phyloP scores from a whole-genome alignment of 2,888 invertebrate species.

The Thecophora atra region DNA sequence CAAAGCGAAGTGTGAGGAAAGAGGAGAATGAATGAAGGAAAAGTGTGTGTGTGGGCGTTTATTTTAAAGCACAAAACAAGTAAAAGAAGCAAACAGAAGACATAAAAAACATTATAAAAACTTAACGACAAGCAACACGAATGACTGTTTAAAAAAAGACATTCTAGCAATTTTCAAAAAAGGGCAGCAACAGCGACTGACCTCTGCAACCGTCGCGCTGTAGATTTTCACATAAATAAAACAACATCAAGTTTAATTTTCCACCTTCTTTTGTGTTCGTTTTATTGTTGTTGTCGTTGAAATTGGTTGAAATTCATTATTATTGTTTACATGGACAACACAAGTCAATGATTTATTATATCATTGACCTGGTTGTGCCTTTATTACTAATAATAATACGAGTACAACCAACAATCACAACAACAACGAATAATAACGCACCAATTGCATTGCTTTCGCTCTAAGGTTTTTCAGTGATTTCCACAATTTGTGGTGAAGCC shows the following conservation, averaged over 20 bases:
- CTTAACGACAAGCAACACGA: background rate
- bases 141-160: background rate
- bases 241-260: constrained; percentile 7
- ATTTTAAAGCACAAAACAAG: too few species aligned
- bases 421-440: background rate
- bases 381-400: constrained; percentile 9
- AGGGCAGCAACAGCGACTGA: background rate
- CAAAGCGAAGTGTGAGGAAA: too few species aligned
- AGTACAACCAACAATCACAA: background rate
- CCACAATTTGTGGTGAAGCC: background rate
- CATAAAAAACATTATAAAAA: too few species aligned
- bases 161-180: background rate
- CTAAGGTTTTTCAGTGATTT: background rate
- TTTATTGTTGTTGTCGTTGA: too few species aligned
- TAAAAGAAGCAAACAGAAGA: too few species aligned
- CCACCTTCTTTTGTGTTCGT: background rate
- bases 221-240: constrained; percentile 17
- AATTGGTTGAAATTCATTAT: too few species aligned
- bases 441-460: background rate
- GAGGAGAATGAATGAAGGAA: too few species aligned
- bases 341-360: background rate
- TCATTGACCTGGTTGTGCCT: constrained; percentile 24
- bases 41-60: too few species aligned
- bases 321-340: too few species aligned
- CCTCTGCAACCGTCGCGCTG: background rate